Evolutionary conservation across 2,888 invertebrate genomes (phyloP).

Genomic region (Asteroscopus sphinx): DNA sequence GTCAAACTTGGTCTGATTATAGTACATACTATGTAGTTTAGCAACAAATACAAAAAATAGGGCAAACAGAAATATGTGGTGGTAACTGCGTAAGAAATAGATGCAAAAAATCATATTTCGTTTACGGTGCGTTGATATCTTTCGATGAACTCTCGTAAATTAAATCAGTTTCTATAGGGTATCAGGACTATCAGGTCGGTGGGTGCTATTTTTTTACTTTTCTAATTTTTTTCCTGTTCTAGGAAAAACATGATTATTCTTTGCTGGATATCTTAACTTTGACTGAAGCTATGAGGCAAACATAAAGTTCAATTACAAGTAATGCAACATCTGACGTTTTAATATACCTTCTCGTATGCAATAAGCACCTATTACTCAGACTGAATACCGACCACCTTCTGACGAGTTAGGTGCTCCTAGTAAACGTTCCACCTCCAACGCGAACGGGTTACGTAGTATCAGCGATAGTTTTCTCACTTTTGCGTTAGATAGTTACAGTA

Average conservation of each 20-base stretch:
- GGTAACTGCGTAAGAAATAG: no score
- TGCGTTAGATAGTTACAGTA: not conserved
- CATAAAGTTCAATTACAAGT: conserved; percentile 29
- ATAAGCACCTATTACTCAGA: conserved; percentile 84
- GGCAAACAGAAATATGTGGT: no score
- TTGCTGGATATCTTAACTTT: conserved; percentile 29
- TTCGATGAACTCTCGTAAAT: no score
- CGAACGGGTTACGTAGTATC: conserved; percentile 71
- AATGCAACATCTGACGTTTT: conserved; percentile 31
- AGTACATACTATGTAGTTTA: no score
- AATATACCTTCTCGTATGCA: conserved; percentile 80
- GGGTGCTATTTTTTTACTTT: no score
- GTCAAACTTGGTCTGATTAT: no score
- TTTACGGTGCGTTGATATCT: no score
- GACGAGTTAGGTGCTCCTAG: conserved; percentile 71
- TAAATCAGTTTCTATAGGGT: no score
- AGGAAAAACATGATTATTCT: conserved; percentile 17
- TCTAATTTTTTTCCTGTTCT: no score
- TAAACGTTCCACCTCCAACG: conserved; percentile 62
- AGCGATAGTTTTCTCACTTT: conserved; percentile 2
- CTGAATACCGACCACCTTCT: conserved; percentile 69
- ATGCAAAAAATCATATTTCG: no score
- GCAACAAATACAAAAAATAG: no score
- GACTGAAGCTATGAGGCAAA: conserved; percentile 22
- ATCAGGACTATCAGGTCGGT: no score